Evolutionary conservation across 2,113 vertebrate genomes (phyloP), one percentile per base, ranked within the genome.

Genomic region (Crypturellus undulatus): DNA sequence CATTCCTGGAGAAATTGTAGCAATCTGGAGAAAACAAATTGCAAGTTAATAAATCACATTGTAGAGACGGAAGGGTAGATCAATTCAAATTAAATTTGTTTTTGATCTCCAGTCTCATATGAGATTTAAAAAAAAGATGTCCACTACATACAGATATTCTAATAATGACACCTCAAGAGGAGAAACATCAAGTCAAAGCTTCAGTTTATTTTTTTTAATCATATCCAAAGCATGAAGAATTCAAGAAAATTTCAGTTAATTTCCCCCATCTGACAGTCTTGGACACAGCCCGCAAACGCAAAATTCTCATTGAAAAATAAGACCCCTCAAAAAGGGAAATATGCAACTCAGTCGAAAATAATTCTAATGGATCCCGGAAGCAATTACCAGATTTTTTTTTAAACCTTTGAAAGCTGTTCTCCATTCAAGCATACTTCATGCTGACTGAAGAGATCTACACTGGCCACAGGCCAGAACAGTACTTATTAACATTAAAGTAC

Each of bases 1-100:
- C 98, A 99, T 99, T 64, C 99, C 99, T 16, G 99, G 99, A 96
- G 99, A 99, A 97, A 99, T 99, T 54, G 99, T 99, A 45, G 99
- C 99, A 6, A 99, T 99, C 99, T 99, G 95, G 14, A 90, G 26
- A 47, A 84, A 88, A 79, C 38, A 97, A 85, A 62, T 14, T 58
- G 93, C 34, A 90, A 0, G 0, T 95, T 90, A 95, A 86, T 45
- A 96, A 93, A 81, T 40, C 6, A 2, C 34, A 93, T 47, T 17
- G 11, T 45, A 62, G 17, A 51, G 20, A 69, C 8, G 28, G 73
- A 52, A 58, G 8, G 5, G 10, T 19, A 78, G 5, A 36, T 56
- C 8, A 91, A 90, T 47, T 77, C 36, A 58, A 68, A 56, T 42
- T 25, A 45, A 65, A 2, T 68, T 34, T 20, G 11, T 10, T 18